Evolutionary conservation across 1,140 invertebrate genomes (phyloP).

Genomic region (Limonius californicus): DNA sequence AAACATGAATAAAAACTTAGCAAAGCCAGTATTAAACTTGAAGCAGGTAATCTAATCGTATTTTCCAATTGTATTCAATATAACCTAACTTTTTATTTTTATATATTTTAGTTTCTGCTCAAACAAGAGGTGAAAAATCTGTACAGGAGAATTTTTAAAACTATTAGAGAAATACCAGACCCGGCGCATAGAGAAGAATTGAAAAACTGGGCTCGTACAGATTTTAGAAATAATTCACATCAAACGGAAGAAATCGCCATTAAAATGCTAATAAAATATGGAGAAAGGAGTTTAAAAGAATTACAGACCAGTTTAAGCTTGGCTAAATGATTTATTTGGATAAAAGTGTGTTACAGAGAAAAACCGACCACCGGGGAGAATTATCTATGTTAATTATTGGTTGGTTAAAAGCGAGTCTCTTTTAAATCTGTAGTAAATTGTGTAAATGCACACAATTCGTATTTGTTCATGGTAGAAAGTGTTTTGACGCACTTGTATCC

Average conservation of each 20-base stretch:
- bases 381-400: neutral
- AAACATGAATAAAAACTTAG: no score
- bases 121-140: conserved; percentile 71
- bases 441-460: no score
- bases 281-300: conserved; percentile 62
- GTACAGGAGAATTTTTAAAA: conserved; percentile 67
- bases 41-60: conserved; percentile 52
- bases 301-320: conserved; percentile 61
- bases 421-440: neutral
- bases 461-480: no score
- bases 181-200: conserved; percentile 59
- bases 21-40: conserved; percentile 51
- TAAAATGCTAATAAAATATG: conserved; percentile 66
- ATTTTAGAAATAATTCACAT: conserved; percentile 66
- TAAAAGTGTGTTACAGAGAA: no score
- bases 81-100: conserved; percentile 12
- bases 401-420: neutral
- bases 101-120: conserved; percentile 64
- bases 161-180: conserved; percentile 63
- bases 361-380: no score
- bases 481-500: no score
- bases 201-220: conserved; percentile 63
- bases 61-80: neutral
- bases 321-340: conserved; percentile 36
- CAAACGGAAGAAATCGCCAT: conserved; percentile 65